Percentiles rank a stretch among this genome's conserved stretches.
phyloP scores from a whole-genome alignment of 2,113 vertebrate genomes.

The Tragelaphus scriptus region DNA sequence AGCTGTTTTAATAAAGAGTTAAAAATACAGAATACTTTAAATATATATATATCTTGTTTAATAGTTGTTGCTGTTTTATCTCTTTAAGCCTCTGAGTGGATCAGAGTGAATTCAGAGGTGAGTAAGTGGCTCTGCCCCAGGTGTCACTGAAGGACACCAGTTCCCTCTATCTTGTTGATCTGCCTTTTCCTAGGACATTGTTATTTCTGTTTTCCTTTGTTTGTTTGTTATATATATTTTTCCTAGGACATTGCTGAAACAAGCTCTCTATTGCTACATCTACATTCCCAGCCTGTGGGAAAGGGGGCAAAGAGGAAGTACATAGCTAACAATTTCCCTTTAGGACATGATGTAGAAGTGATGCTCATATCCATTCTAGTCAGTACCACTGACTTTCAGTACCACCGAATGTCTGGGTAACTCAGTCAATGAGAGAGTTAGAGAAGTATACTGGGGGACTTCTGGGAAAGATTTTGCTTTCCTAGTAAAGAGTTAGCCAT shows the following conservation, averaged over 20 bases:
- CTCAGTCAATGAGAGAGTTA: background rate
- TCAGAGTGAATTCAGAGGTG: background rate
- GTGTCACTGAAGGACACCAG: background rate
- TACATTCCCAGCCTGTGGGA: background rate
- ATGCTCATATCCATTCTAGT: background rate
- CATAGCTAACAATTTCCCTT: background rate
- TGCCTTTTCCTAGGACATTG: background rate
- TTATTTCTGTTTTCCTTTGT: background rate
- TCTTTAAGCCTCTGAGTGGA: background rate
- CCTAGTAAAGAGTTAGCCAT: background rate
- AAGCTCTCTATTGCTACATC: background rate
- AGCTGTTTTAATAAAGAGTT: background rate
- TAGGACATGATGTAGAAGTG: background rate
- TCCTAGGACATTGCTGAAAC: background rate
- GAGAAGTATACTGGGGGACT: background rate
- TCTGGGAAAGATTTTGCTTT: conserved; percentile 22
- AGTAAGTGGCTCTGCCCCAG: background rate
- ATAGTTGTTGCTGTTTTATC: background rate
- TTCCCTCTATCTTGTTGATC: background rate
- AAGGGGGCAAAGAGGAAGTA: background rate
- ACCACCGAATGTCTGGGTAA: background rate
- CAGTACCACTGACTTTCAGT: no score
- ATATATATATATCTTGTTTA: background rate
- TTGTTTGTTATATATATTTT: background rate
- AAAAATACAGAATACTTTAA: background rate